These are phyloP conservation scores for Polyommatus icarus DNA, from an alignment of 2,888 invertebrate genomes.

Conservation along the genomic window DNA sequence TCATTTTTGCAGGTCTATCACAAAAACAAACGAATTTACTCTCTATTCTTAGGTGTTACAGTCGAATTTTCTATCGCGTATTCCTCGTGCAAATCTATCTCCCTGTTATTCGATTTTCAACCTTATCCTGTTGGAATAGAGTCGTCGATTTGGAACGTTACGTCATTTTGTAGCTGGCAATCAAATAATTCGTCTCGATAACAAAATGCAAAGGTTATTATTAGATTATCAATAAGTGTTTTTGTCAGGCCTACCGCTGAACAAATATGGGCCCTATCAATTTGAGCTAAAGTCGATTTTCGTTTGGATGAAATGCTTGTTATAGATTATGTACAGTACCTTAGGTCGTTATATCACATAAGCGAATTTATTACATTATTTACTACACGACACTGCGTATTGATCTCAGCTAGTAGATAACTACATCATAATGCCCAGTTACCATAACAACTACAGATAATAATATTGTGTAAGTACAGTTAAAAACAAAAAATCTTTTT, in stretches of 20 bases:
- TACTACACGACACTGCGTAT: not conserved
- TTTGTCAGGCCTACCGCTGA: not conserved
- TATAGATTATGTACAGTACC: not conserved
- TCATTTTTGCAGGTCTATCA: not conserved
- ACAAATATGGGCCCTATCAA: not conserved
- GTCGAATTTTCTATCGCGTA: not conserved
- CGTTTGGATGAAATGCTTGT: not conserved
- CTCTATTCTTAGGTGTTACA: not conserved
- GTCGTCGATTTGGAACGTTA: not conserved
- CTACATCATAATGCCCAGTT: no score
- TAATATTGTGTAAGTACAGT: no score
- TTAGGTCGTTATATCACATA: not conserved
- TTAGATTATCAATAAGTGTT: conserved; percentile 28
- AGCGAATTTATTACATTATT: conserved; percentile 17
- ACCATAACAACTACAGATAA: no score
- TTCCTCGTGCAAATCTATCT: conserved; percentile 61
- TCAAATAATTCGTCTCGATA: conserved; percentile 28
- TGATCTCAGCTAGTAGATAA: no score
- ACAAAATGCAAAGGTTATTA: conserved; percentile 29
- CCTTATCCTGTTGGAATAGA: not conserved
- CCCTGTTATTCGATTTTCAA: conserved; percentile 35
- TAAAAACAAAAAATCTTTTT: no score
- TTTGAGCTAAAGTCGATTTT: not conserved
- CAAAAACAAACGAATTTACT: not conserved
- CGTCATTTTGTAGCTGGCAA: not conserved